phyloP scores from a whole-genome alignment of 2,888 invertebrate genomes.

The Tridacna gigas region DNA sequence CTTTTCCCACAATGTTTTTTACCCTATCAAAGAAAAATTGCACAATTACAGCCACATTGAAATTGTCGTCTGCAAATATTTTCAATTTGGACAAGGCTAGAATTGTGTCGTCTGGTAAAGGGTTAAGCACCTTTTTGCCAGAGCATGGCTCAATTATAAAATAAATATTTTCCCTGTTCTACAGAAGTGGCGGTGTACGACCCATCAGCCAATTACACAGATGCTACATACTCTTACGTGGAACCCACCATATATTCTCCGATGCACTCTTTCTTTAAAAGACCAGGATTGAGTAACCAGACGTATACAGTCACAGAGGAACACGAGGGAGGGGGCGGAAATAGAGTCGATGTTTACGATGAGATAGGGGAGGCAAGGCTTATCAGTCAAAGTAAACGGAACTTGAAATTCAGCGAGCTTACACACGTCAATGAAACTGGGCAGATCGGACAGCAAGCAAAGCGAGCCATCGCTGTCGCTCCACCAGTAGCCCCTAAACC shows the following conservation, averaged over 20 bases:
- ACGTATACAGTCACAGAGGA: conserved; percentile 8
- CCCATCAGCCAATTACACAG: conserved; percentile 41
- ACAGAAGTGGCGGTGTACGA: conserved; percentile 61
- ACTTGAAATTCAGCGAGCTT: not conserved
- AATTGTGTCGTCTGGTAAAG: not conserved
- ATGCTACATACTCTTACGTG: conserved; percentile 52
- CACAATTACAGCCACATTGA: too few relatives aligned
- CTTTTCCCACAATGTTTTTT: not conserved
- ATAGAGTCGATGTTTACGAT: not conserved
- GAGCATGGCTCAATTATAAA: too few relatives aligned
- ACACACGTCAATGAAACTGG: not conserved
- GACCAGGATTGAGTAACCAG: not conserved
- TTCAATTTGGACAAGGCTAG: not conserved
- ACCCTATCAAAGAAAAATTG: not conserved
- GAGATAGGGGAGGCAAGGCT: not conserved
- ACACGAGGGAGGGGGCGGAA: not conserved
- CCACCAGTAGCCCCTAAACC: conserved; percentile 20
- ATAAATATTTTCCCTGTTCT: not conserved
- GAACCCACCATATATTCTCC: conserved; percentile 41
- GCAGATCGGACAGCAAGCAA: not conserved
- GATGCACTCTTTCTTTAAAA: conserved; percentile 16
- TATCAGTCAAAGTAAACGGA: not conserved
- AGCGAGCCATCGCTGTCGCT: not conserved
- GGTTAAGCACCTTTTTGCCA: too few relatives aligned
- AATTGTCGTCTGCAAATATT: not conserved